A percentile compares a stretch with the other conserved stretches of the same genome.
Evolutionary conservation across 2,113 vertebrate species (phyloP).

Genomic region (Tautogolabrus adspersus): DNA sequence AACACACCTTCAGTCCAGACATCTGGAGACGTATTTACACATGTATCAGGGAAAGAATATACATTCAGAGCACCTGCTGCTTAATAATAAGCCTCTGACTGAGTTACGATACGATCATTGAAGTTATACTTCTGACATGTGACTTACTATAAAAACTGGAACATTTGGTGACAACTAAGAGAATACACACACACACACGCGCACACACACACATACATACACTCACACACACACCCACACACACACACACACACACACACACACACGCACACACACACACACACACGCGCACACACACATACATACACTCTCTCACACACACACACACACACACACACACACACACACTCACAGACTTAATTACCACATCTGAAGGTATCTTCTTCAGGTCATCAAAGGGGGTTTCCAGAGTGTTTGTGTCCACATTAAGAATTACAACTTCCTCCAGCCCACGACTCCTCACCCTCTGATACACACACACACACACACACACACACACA

Average conservation of each 20-base stretch:
- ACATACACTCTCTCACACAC: no score
- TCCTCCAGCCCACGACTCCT: slow-evolving; percentile 87
- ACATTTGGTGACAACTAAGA: no score
- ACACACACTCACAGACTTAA: not conserved
- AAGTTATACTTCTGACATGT: no score
- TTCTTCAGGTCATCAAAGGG: slow-evolving; percentile 88
- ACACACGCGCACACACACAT: no score
- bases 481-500: not conserved
- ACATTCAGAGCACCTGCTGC: not conserved
- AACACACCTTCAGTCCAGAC: slow-evolving; percentile 83
- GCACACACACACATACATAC: not conserved
- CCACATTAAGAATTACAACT: slow-evolving; percentile 91
- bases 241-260: not conserved
- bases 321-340: not conserved
- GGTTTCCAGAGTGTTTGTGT: slow-evolving; percentile 89
- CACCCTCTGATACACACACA: slow-evolving; percentile 80
- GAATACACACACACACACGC: not conserved
- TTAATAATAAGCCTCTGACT: not conserved
- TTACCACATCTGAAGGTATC: slow-evolving; percentile 90
- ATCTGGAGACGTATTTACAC: slow-evolving; percentile 75
- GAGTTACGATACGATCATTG: not conserved
- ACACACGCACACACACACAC: not conserved
- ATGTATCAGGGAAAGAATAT: not conserved
- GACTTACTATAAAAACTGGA: no score
- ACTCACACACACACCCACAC: not conserved